Percentiles rank a stretch among this genome's conserved stretches.
Conservation (phyloP, 2,888 invertebrate genomes). For the Diabrotica balteata region DNA sequence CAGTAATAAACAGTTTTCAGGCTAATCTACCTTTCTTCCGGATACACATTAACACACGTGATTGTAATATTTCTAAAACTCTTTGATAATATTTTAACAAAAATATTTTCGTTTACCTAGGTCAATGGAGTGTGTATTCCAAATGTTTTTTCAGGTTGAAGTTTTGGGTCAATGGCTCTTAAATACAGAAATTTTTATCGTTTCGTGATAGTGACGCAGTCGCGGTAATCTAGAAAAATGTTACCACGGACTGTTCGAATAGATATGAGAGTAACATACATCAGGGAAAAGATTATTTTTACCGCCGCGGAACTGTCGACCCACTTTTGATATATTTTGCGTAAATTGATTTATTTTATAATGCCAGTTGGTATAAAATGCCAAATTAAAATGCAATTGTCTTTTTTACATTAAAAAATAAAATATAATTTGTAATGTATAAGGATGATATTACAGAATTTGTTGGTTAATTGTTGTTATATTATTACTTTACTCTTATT, state of each 20-base stretch:
- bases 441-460: too few relatives aligned
- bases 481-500: too few relatives aligned
- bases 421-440: too few relatives aligned
- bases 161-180: constrained; percentile 7
- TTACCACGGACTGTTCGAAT: background rate
- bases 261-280: background rate
- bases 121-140: constrained; percentile 3
- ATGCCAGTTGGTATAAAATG: background rate
- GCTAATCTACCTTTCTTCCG: too few relatives aligned
- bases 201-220: constrained; percentile 3
- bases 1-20: too few relatives aligned
- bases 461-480: too few relatives aligned
- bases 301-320: background rate
- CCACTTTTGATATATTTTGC: background rate
- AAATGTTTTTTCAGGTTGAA: constrained; percentile 2
- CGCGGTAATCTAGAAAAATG: background rate
- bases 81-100: constrained; percentile 7
- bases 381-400: too few relatives aligned
- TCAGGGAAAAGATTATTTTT: background rate
- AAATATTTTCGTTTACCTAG: constrained; percentile 5
- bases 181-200: background rate
- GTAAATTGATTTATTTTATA: constrained; percentile 2
- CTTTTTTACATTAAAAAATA: too few relatives aligned
- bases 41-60: too few relatives aligned
- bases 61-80: background rate